Conservation (phyloP, 2,113 vertebrate species). For the Misgurnus anguillicaudatus region DNA sequence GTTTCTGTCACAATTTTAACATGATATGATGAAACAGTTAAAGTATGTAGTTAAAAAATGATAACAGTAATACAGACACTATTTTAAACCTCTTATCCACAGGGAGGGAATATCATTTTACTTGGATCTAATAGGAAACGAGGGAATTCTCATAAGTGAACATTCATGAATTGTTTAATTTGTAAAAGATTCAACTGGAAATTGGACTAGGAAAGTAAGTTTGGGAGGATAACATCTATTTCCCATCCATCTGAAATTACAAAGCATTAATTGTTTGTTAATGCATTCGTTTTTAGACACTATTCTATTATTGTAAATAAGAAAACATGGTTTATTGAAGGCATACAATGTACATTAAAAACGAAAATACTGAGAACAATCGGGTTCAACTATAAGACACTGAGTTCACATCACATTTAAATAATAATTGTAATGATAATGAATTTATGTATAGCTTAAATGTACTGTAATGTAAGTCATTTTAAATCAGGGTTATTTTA, state of each 20-base stretch:
- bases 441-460: too few species aligned
- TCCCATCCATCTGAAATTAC: not conserved
- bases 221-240: not conserved
- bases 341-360: too few species aligned
- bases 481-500: too few species aligned
- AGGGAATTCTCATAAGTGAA: slow-evolving; percentile 17
- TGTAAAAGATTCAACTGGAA: not conserved
- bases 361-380: too few species aligned
- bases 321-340: not conserved
- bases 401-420: too few species aligned
- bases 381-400: too few species aligned
- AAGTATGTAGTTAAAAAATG: too few species aligned
- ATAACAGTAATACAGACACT: not conserved
- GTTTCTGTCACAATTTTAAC: too few species aligned
- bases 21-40: too few species aligned
- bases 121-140: slow-evolving; percentile 23
- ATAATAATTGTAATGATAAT: too few species aligned
- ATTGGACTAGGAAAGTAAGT: not conserved
- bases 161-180: slow-evolving; percentile 33
- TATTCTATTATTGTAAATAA: too few species aligned
- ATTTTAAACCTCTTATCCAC: not conserved
- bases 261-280: not conserved
- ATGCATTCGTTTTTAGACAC: not conserved
- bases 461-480: too few species aligned
- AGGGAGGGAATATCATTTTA: not conserved